Evolutionary conservation across 2,113 vertebrate genomes (phyloP), one percentile per base, ranked within the genome.

Genomic region (Cyphotilapia sp.): DNA sequence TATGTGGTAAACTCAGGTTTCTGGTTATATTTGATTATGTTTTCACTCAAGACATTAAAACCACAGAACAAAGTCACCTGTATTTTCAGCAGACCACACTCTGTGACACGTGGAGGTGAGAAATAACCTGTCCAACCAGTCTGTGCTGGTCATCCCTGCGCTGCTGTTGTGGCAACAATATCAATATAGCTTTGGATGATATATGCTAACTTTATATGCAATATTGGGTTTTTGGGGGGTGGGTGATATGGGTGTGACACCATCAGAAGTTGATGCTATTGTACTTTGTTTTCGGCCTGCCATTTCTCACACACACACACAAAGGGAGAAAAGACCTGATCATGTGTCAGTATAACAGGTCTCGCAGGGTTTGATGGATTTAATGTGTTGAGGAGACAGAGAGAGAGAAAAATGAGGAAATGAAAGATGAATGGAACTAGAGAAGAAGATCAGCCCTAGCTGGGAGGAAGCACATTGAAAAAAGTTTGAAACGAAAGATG

Each of bases 61-160:
- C 63, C 31, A n/a, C 6, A 87, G 59, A 42, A 74, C 16, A 53
- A 33, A 19, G 71, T 29, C 71, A 49, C 42, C 42, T 49, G 24
- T 5, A 5, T 53, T n/a, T 63, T n/a, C 35, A 56, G 38, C 66
- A 69, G 14, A 17, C 31, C 29, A 5, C 85, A 59, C 45, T 56
- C 3, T 5, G 12, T 71, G 27, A 57, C 42, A 4, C 6, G 5
- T 45, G 59, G 19, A 16, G 84, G 45, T 49, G 49, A 59, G 57
- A 19, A 49, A 54, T 35, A 91, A 93, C 91, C 87, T 4, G 92
- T 87, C 51, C 11, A 53, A 91, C 94, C 90, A 88, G 94, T 93
- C 88, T 83, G 33, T 88, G 10, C 53, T 83, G 88, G 91, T 83
- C 90, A 91, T 85, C 90, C 45, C 27, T 35, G 35, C 8, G 2